Percentiles rank a stretch among this genome's conserved stretches.
Conservation (phyloP, 2,888 invertebrate genomes). For the Cryptocephalus moraei region DNA sequence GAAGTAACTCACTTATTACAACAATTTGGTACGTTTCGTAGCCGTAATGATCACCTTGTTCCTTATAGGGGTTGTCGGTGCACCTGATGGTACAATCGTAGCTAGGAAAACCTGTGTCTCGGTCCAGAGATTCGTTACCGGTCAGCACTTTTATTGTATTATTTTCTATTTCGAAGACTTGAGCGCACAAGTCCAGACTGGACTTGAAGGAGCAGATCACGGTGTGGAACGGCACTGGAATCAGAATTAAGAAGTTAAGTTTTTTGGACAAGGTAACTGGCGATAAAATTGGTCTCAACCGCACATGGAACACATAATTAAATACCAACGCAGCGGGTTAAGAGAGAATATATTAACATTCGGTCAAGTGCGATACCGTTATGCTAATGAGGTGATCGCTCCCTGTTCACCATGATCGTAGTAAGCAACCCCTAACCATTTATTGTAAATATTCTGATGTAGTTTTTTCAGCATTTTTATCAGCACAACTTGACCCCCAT, state of each 20-base stretch:
- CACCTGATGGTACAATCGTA: constrained; percentile 17
- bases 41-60: neutral
- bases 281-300: too few relatives aligned
- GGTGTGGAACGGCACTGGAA: constrained; percentile 42
- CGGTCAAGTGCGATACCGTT: too few relatives aligned
- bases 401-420: too few relatives aligned
- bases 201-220: constrained; percentile 46
- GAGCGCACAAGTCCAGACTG: constrained; percentile 20
- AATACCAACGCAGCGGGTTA: too few relatives aligned
- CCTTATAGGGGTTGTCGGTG: constrained; percentile 14
- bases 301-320: too few relatives aligned
- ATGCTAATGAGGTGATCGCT: too few relatives aligned
- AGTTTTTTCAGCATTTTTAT: too few relatives aligned
- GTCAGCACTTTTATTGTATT: constrained; percentile 9
- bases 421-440: too few relatives aligned
- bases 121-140: constrained; percentile 10
- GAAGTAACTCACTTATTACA: neutral
- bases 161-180: constrained; percentile 11
- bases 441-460: too few relatives aligned
- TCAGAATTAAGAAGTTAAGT: neutral
- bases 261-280: too few relatives aligned
- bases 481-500: too few relatives aligned
- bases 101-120: constrained; percentile 12
- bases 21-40: neutral
- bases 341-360: too few relatives aligned